Percentiles rank a stretch among this genome's conserved stretches.
phyloP scores from a whole-genome alignment of 2,888 invertebrate genomes.

The Fragum fragum region DNA sequence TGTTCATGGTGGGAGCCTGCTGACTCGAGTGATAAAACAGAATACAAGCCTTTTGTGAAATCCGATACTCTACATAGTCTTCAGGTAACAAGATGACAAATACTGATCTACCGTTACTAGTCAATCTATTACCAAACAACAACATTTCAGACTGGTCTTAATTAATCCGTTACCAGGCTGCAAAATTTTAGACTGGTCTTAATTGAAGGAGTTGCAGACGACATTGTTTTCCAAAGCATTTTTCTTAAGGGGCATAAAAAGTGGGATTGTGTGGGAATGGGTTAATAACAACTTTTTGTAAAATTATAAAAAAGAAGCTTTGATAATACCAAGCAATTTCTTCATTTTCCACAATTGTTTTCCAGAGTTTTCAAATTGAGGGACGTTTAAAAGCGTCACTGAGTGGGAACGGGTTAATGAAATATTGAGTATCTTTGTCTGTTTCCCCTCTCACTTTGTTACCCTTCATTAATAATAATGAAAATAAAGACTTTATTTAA shows the following conservation, averaged over 20 bases:
- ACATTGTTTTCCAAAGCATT: not conserved
- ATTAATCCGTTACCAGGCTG: no score
- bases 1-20: conserved; percentile 17
- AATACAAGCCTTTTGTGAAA: conserved; percentile 33
- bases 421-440: not conserved
- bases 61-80: conserved; percentile 43
- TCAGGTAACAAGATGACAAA: not conserved
- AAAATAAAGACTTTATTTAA: no score
- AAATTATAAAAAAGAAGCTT: not conserved
- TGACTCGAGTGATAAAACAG: conserved; percentile 18
- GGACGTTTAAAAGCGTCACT: no score
- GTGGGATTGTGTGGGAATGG: no score
- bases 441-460: not conserved
- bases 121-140: no score
- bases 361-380: no score
- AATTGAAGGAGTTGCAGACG: not conserved
- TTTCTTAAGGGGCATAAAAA: no score
- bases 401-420: no score
- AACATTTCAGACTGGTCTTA: not conserved
- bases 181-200: not conserved
- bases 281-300: no score
- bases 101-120: not conserved
- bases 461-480: not conserved
- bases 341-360: no score
- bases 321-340: not conserved